A percentile compares a stretch with the other conserved stretches of the same genome.
Evolutionary conservation across 2,888 invertebrate species (phyloP).

Genomic region (Drosophila lacicola): DNA sequence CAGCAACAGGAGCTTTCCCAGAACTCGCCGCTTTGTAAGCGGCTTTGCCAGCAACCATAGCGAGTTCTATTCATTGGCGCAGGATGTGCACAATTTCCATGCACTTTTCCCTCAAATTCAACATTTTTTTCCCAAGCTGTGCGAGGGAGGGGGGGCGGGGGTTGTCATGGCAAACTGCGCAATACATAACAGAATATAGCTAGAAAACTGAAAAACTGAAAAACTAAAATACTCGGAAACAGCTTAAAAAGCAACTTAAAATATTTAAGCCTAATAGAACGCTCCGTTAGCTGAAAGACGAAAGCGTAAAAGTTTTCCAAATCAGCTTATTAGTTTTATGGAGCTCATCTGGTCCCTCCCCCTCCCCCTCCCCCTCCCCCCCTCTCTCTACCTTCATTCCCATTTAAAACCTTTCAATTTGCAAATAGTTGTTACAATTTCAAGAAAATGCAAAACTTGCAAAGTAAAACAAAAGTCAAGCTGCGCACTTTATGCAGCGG

Average conservation of each 20-base stretch:
- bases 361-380: too few species aligned
- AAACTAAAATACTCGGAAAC: constrained; percentile 10
- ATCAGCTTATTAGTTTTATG: constrained; percentile 16
- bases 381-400: too few species aligned
- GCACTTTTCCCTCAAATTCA: constrained; percentile 54
- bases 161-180: constrained; percentile 6
- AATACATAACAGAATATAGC: constrained; percentile 1
- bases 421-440: too few species aligned
- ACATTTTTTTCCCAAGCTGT: constrained; percentile 26
- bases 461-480: too few species aligned
- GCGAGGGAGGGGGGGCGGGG: neutral
- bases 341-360: neutral
- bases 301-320: constrained; percentile 8
- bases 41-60: constrained; percentile 46
- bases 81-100: constrained; percentile 60
- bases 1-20: constrained; percentile 37
- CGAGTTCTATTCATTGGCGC: constrained; percentile 29
- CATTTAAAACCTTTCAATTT: neutral
- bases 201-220: neutral
- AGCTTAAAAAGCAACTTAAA: constrained; percentile 10
- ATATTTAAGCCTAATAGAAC: neutral
- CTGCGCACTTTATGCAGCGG: too few species aligned
- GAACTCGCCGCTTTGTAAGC: constrained; percentile 45
- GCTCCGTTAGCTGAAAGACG: constrained; percentile 2
- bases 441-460: too few species aligned